Evolutionary conservation across 1,140 invertebrate genomes (phyloP).

Genomic region (Drosophila bocki): DNA sequence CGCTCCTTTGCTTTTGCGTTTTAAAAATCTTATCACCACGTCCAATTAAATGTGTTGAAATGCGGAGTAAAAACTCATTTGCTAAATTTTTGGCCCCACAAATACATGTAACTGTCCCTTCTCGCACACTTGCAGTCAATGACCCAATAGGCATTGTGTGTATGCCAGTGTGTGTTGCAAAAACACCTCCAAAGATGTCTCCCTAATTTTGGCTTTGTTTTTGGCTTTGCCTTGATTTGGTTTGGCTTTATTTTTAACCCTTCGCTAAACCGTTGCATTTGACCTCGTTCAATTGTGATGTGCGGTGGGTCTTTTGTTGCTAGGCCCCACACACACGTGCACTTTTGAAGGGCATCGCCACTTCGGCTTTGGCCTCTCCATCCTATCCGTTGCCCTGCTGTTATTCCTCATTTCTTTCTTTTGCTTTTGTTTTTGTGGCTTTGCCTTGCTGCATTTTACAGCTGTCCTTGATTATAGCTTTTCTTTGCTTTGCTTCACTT

Average conservation of each 20-base stretch:
- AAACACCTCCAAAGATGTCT: slow-evolving; percentile 40
- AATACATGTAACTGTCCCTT: slow-evolving; percentile 13
- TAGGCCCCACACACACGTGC: slow-evolving; percentile 33
- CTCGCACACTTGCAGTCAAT: slow-evolving; percentile 48
- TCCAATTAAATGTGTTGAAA: slow-evolving; percentile 28
- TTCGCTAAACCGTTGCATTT: slow-evolving; percentile 32
- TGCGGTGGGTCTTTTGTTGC: slow-evolving; percentile 23
- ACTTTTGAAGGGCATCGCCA: slow-evolving; percentile 49
- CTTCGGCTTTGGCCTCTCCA: slow-evolving; percentile 31
- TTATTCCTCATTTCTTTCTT: slow-evolving; percentile 23
- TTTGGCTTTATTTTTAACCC: slow-evolving; percentile 16
- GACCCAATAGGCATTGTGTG: slow-evolving; percentile 37
- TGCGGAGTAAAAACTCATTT: slow-evolving; percentile 35
- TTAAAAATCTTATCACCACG: slow-evolving; percentile 74
- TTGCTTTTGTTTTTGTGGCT: slow-evolving; percentile 65
- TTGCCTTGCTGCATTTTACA: slow-evolving; percentile 51
- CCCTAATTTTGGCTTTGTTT: slow-evolving; percentile 39
- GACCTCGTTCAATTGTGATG: slow-evolving; percentile 44
- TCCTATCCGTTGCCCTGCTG: neutral
- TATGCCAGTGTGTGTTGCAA: slow-evolving; percentile 14
- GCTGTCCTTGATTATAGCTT: slow-evolving; percentile 75
- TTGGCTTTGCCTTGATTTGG: slow-evolving; percentile 21
- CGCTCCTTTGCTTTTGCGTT: slow-evolving; percentile 67
- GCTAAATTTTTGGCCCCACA: slow-evolving; percentile 12
- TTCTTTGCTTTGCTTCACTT: slow-evolving; percentile 62